Percentiles rank a stretch among this genome's conserved stretches.
phyloP scores from a whole-genome alignment of 1,140 invertebrate species.

The Listronotus oregonensis region DNA sequence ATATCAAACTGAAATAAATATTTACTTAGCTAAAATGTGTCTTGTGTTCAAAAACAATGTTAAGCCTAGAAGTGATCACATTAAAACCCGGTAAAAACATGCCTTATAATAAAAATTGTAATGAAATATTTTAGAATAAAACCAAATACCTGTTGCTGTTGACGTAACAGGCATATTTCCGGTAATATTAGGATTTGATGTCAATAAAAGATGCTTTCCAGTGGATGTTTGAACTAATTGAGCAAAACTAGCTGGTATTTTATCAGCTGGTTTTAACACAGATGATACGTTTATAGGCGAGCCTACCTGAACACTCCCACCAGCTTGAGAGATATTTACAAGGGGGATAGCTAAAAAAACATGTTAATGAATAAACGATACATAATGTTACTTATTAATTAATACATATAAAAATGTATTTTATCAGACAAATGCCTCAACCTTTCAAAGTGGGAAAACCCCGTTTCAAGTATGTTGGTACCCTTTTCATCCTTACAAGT shows the following conservation, averaged over 20 bases:
- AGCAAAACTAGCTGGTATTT: conserved; percentile 56
- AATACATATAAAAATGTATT: background rate
- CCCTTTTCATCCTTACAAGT: conserved; percentile 8
- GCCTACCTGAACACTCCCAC: conserved; percentile 51
- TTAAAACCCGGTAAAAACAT: background rate
- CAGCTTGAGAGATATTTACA: conserved; percentile 55
- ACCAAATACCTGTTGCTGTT: conserved; percentile 44
- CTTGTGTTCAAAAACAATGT: too few species aligned
- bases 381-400: background rate
- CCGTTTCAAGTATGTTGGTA: conserved; percentile 26
- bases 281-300: conserved; percentile 58
- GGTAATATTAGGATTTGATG: conserved; percentile 50
- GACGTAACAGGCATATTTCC: conserved; percentile 48
- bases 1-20: too few species aligned
- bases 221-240: conserved; percentile 73
- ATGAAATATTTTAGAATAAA: conserved; percentile 2
- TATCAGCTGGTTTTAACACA: conserved; percentile 51
- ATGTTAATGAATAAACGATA: conserved; percentile 8
- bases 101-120: conserved; percentile 12
- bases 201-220: conserved; percentile 70
- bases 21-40: too few species aligned
- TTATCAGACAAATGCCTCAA: conserved; percentile 38
- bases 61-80: too few species aligned
- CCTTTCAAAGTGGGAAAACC: conserved; percentile 35
- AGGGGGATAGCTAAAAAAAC: conserved; percentile 59